These are phyloP conservation scores for Salpingus planirostris DNA, from an alignment of 2,888 invertebrate species.

Conservation along the genomic window DNA sequence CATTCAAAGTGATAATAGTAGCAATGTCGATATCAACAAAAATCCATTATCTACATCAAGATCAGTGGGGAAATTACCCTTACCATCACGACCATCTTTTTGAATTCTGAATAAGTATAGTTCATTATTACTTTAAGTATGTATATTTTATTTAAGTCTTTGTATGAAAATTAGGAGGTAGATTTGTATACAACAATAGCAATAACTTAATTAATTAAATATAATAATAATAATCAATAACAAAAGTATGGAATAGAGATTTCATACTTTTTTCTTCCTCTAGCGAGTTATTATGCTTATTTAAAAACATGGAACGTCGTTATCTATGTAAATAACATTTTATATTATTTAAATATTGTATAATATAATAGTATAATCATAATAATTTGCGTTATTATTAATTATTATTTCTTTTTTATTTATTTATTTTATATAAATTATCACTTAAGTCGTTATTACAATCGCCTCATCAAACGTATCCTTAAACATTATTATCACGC, in stretches of 20 bases:
- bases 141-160: constrained; percentile 25
- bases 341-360: too few relatives aligned
- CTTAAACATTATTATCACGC: constrained; percentile 24
- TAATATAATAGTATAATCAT: constrained; percentile 26
- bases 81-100: constrained; percentile 34
- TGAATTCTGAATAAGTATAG: constrained; percentile 14
- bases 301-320: constrained; percentile 37
- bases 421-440: too few relatives aligned
- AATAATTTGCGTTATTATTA: constrained; percentile 23
- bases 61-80: constrained; percentile 27
- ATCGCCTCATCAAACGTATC: constrained; percentile 10
- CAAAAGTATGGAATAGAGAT: constrained; percentile 29
- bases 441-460: constrained; percentile 29
- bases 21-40: constrained; percentile 21
- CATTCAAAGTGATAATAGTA: too few relatives aligned
- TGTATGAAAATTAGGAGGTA: constrained; percentile 30
- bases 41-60: constrained; percentile 22
- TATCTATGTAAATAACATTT: constrained; percentile 35
- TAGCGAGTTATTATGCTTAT: too few relatives aligned
- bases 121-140: constrained; percentile 1
- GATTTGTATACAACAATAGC: constrained; percentile 28
- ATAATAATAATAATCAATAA: too few relatives aligned
- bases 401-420: too few relatives aligned
- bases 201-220: too few relatives aligned
- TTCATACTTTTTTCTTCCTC: constrained; percentile 27